A percentile compares a stretch with the other conserved stretches of the same genome.
These are phyloP conservation scores for Chirona hameri DNA, from an alignment of 2,888 invertebrate species.

Conservation along the genomic window DNA sequence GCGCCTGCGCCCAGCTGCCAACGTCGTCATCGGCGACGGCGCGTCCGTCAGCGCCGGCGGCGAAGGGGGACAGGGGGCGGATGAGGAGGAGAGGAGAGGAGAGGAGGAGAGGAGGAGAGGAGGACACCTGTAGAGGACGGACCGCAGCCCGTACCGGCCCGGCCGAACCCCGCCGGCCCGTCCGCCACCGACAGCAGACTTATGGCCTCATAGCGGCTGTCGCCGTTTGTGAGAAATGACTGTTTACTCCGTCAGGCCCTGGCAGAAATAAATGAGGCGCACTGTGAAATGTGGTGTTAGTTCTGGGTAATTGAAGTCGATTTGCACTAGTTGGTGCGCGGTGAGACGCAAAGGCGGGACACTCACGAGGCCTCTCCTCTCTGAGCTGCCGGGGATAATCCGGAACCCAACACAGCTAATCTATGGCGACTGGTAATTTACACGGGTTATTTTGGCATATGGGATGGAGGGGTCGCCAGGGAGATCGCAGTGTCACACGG, in stretches of 20 bases:
- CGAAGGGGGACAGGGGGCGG: background rate
- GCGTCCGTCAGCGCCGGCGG: background rate
- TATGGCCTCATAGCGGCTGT: conserved; percentile 7
- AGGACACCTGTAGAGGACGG: background rate
- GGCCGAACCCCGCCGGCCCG: background rate
- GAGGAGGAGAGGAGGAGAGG: background rate
- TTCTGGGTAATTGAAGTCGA: conserved; percentile 14
- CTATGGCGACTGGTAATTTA: background rate
- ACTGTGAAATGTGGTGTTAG: conserved; percentile 24
- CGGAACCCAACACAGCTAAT: background rate
- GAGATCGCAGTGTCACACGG: background rate
- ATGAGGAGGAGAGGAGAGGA: no score
- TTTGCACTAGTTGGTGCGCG: conserved; percentile 5
- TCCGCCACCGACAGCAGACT: background rate
- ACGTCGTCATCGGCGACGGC: background rate
- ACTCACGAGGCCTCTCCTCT: no score
- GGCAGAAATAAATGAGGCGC: conserved; percentile 7
- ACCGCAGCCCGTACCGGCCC: background rate
- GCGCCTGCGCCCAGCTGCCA: background rate
- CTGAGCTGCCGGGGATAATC: no score
- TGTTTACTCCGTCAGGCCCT: background rate
- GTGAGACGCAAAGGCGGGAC: background rate
- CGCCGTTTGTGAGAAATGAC: background rate
- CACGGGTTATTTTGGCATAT: background rate
- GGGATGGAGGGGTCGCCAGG: background rate